Evolutionary conservation across 2,888 invertebrate species (phyloP), one percentile per base, ranked within the genome.

Genomic region (Odontothrips loti): DNA sequence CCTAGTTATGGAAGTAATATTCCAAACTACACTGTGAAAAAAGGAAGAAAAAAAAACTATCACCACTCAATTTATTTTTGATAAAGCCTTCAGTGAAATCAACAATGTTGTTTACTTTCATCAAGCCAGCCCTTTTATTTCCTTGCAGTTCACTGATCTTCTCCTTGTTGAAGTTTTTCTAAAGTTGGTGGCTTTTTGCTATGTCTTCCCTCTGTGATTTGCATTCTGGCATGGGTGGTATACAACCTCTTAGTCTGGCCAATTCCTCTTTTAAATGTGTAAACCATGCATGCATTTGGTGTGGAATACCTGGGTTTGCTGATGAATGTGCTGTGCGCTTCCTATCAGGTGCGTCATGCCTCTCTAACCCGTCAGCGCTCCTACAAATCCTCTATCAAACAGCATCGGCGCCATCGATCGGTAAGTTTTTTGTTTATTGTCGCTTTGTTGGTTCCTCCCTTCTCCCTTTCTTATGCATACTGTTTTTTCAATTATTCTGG

Each of bases 321-420:
- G 68, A 75, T 75, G 27, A 27, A 27, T 75, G 68, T 27, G 75
- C 75, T 75, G 68, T 27, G 75, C 75, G 34, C 29, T 80, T 68
- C 79, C 80, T 47, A 58, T 80, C 89, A 92, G 92, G 92, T 92
- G 88, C 91, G 92, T 88, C 93, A 93, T 88, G 92, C 92, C 87
- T 93, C 92, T 86, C 89, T 93, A 88, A 93, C 93, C 86, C 91
- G 93, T 86, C 91, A 92, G 87, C 89, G 83, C 81, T 84, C 88
- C 82, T 87, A 87, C 82, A 86, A 91, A 87, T 89, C 90, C 88
- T 90, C 86, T 90, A 89, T 89, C 91, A 92, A 90, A 90, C 91
- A 85, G 29, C 86, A 86, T 82, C 84, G 85, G 47, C 85, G 85
- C 29, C 85, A 85, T 83, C 85, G 85, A 82, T 86, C 86, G 85